Evolutionary conservation across 2,113 vertebrate species (phyloP).

Genomic region (Phrynosoma platyrhinos): DNA sequence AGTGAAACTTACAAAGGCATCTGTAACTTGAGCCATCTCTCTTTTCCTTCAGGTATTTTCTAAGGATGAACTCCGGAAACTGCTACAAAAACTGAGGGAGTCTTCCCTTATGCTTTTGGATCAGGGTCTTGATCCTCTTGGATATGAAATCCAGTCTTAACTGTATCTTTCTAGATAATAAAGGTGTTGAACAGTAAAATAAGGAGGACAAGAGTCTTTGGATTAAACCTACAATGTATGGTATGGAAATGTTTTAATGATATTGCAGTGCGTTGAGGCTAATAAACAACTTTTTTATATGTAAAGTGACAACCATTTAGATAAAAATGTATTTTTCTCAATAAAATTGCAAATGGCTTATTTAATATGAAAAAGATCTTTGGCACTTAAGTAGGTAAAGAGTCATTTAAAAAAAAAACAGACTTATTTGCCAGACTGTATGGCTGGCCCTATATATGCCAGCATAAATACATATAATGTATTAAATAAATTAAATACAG

Average conservation of each 20-base stretch:
- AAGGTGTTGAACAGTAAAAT: neutral
- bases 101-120: conserved; percentile 90
- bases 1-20: neutral
- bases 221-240: neutral
- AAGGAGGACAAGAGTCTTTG: neutral
- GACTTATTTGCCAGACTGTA: neutral
- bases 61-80: conserved; percentile 88
- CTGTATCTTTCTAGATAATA: conserved; percentile 21
- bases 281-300: conserved; percentile 56
- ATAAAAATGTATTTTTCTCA: conserved; percentile 64
- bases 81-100: conserved; percentile 88
- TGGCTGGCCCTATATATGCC: neutral
- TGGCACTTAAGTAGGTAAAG: neutral
- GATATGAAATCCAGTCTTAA: conserved; percentile 88
- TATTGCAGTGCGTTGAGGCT: neutral
- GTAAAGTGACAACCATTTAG: conserved; percentile 31
- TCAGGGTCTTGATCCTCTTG: conserved; percentile 88
- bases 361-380: neutral
- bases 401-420: neutral
- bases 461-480: neutral
- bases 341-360: conserved; percentile 49
- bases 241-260: conserved; percentile 41
- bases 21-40: neutral
- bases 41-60: conserved; percentile 87
- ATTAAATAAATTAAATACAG: neutral